Percentiles rank a stretch among this genome's conserved stretches.
phyloP scores from a whole-genome alignment of 35 echinoderm and acorn worm genomes.

The Lytechinus variegatus region DNA sequence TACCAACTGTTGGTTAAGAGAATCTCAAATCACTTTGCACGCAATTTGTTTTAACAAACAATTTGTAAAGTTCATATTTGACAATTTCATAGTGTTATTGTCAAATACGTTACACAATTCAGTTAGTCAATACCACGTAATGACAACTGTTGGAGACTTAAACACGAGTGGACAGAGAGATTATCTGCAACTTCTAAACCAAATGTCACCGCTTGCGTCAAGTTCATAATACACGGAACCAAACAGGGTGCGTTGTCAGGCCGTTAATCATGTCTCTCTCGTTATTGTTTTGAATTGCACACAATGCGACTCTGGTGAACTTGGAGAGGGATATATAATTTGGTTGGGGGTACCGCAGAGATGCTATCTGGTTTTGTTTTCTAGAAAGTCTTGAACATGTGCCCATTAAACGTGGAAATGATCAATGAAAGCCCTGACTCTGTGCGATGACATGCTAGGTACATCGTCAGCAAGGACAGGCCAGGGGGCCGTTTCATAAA shows the following conservation, averaged over 20 bases:
- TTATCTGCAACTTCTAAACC: background rate
- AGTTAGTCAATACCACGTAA: background rate
- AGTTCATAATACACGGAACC: background rate
- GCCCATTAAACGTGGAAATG: background rate
- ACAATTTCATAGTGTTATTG: background rate
- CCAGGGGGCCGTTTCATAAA: no score
- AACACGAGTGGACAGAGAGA: background rate
- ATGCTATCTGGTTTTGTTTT: background rate
- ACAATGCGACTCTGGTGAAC: background rate
- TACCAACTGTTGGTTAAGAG: no score
- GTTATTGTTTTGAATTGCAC: background rate
- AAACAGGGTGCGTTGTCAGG: background rate
- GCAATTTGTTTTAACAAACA: no score
- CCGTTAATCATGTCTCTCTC: background rate
- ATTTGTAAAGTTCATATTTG: no score
- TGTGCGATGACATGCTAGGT: background rate
- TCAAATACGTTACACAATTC: background rate
- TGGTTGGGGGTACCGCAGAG: background rate
- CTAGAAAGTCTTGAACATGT: background rate
- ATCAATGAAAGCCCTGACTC: background rate
- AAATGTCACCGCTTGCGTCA: background rate
- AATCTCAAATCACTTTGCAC: no score
- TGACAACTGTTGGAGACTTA: background rate
- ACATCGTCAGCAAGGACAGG: background rate
- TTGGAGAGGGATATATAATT: background rate